Evolutionary conservation across 2,113 vertebrate species (phyloP).

Genomic region (Gavialis gangeticus): DNA sequence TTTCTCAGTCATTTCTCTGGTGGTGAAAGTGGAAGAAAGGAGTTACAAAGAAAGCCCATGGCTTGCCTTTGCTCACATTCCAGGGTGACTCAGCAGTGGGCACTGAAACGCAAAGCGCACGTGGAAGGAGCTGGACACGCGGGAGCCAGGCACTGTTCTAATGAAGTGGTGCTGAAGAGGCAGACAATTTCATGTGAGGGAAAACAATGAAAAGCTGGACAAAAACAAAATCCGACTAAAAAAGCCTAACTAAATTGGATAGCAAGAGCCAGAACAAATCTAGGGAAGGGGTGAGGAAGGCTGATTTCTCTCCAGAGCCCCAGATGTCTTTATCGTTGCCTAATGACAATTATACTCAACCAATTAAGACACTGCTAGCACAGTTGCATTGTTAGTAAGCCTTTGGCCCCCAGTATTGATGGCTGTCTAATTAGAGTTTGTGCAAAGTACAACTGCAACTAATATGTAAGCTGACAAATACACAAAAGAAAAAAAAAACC

Average conservation of each 20-base stretch:
- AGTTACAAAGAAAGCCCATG: not conserved
- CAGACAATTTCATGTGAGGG: conserved; percentile 43
- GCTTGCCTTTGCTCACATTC: conserved; percentile 31
- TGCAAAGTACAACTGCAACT: conserved; percentile 77
- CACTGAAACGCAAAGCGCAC: conserved; percentile 35
- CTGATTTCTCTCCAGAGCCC: conserved; percentile 83
- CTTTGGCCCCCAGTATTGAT: conserved; percentile 78
- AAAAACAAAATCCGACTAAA: conserved; percentile 52
- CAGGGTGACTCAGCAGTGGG: conserved; percentile 2
- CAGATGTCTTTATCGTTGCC: conserved; percentile 84
- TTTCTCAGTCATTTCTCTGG: not conserved
- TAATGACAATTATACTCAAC: conserved; percentile 84
- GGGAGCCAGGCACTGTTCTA: conserved; percentile 24
- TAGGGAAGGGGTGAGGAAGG: conserved; percentile 59
- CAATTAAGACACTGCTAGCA: conserved; percentile 81
- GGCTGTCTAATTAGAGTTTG: conserved; percentile 79
- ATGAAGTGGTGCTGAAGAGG: conserved; percentile 69
- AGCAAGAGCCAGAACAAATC: conserved; percentile 71
- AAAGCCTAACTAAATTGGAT: conserved; percentile 55
- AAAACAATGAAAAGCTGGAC: conserved; percentile 60
- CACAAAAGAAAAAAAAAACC: conserved; percentile 63
- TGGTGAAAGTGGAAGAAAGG: conserved; percentile 8
- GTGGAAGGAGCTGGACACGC: conserved; percentile 16
- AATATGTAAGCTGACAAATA: conserved; percentile 72
- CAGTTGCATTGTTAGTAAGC: conserved; percentile 80